A percentile compares a stretch with the other conserved stretches of the same genome.
Evolutionary conservation across 2,797 vertebrate species (phyloP).

Genomic region (Sebastes taczanowskii): DNA sequence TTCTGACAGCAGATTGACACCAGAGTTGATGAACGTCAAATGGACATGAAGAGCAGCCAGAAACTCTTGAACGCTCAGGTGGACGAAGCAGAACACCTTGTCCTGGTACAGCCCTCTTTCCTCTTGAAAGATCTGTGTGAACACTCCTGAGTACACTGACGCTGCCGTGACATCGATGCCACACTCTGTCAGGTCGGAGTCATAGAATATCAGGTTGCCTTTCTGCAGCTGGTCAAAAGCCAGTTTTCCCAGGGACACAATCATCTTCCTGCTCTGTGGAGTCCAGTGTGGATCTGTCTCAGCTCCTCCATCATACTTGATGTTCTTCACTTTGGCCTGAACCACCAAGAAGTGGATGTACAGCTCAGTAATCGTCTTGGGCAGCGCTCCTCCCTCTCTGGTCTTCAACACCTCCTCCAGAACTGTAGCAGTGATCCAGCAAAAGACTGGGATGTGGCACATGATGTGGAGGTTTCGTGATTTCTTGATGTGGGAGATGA

Average conservation of each 20-base stretch:
- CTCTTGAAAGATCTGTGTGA: constrained; percentile 46
- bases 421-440: constrained; percentile 52
- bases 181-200: constrained; percentile 21
- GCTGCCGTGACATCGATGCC: constrained; percentile 27
- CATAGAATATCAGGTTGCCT: constrained; percentile 24
- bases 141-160: constrained; percentile 28
- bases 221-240: neutral
- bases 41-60: constrained; percentile 52
- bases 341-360: constrained; percentile 39
- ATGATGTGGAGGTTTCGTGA: constrained; percentile 44
- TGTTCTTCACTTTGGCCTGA: constrained; percentile 7
- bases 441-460: constrained; percentile 61
- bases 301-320: constrained; percentile 22
- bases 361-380: constrained; percentile 44
- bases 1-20: constrained; percentile 30
- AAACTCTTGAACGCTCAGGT: constrained; percentile 58
- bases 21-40: constrained; percentile 15
- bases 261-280: constrained; percentile 8
- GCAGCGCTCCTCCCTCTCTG: neutral
- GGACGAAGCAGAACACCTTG: constrained; percentile 39
- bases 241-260: neutral
- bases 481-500: constrained; percentile 35
- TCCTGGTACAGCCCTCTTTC: constrained; percentile 14
- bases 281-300: constrained; percentile 14
- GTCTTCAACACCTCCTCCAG: constrained; percentile 3